Evolutionary conservation across 2,113 vertebrate species (phyloP).

Genomic region (Seriola aureovittata): DNA sequence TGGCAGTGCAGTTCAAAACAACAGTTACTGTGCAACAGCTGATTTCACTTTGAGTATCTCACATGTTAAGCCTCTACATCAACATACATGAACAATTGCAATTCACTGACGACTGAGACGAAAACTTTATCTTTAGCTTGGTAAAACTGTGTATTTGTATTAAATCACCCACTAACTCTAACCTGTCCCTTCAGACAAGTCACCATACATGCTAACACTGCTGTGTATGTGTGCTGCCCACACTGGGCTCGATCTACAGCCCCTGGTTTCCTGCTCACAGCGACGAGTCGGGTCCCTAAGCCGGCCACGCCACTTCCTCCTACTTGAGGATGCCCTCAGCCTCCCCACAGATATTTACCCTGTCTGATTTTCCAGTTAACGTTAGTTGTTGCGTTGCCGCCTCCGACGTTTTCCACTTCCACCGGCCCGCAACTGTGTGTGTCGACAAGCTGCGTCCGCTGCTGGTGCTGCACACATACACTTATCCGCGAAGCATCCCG

Average conservation of each 20-base stretch:
- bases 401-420: constrained; percentile 60
- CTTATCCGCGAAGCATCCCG: constrained; percentile 62
- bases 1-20: neutral
- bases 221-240: constrained; percentile 2
- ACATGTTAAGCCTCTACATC: neutral
- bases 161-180: neutral
- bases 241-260: neutral
- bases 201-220: constrained; percentile 18
- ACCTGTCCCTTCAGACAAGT: neutral
- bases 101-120: neutral
- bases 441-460: constrained; percentile 58
- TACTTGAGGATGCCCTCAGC: constrained; percentile 32
- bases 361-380: constrained; percentile 46
- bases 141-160: constrained; percentile 4
- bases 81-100: too few species aligned
- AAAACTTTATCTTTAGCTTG: neutral
- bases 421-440: constrained; percentile 53
- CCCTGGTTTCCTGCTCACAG: constrained; percentile 25
- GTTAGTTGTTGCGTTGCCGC: constrained; percentile 66
- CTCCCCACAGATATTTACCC: constrained; percentile 55
- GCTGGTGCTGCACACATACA: constrained; percentile 23
- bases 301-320: constrained; percentile 23
- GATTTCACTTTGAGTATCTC: neutral
- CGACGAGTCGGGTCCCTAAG: constrained; percentile 13
- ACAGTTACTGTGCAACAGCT: constrained; percentile 27